Evolutionary conservation across 2,797 vertebrate genomes (phyloP), one percentile per base, ranked within the genome.

Genomic region (Bufotes viridis): DNA sequence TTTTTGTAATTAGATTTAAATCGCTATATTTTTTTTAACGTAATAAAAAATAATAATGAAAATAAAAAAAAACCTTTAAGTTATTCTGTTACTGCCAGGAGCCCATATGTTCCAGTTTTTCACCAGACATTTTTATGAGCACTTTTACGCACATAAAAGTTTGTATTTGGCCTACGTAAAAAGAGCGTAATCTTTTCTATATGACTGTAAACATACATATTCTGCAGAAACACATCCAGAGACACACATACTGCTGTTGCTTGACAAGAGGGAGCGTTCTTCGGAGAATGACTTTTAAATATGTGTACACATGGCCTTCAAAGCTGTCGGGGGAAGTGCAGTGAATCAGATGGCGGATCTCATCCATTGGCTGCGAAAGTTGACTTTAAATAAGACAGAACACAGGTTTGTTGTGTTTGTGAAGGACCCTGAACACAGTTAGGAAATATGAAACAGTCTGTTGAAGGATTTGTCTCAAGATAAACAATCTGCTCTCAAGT

Each of bases 401-500:
- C 42, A 51, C 70, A 65, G 84, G 49, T 65, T 78, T 60, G 70
- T 85, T 78, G n/a, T 86, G 20, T 86, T 86, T 86, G 22, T 51
- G 4, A 67, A 75, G n/a, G 29, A 58, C n/a, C 55, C 72, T 24
- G 57, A 61, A 85, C 20, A 18, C 6, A 12, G 7, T 49, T 70
- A 49, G 70, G 65, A 74, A 42, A 61, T 72, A 81, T 57, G 34
- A 69, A 69, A 67, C 63, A 26, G 51, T 79, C 49, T 86, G 26
- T 80, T 74, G 29, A 24, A 85, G 65, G 53, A 81, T 74, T 81
- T 86, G 15, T 60, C 24, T 80, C 24, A 61, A 81, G 49, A 61
- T 81, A 87, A 87, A 81, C 79, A 51, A 82, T 90, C 82, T 82
- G 61, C 34, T 82, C 57, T 61, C 57, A 61, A 80, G 42, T 80